phyloP scores from a whole-genome alignment of 1,140 invertebrate species.

The Ectropis grisescens region DNA sequence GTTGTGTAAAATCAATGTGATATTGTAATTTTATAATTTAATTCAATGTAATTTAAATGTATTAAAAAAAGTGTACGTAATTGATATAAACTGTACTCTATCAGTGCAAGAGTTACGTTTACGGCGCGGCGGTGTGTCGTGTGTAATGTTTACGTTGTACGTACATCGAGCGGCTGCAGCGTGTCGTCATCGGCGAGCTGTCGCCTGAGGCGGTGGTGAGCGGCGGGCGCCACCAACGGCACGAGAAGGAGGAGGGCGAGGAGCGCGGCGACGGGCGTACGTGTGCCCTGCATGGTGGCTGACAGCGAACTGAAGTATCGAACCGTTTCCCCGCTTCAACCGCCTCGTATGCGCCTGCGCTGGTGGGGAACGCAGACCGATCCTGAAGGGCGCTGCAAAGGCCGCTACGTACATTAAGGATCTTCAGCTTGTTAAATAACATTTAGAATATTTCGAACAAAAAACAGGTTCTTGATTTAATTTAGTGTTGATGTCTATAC shows the following conservation, averaged over 20 bases:
- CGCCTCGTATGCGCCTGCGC: conserved; percentile 2
- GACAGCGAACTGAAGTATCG: conserved; percentile 9
- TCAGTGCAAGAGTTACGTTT: background rate
- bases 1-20: too few relatives aligned
- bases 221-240: conserved; percentile 13
- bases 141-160: too few relatives aligned
- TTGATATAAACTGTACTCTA: background rate
- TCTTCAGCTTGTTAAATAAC: too few relatives aligned
- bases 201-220: conserved; percentile 19
- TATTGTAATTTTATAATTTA: too few relatives aligned
- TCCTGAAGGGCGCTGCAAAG: conserved; percentile 3
- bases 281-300: conserved; percentile 28
- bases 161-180: conserved; percentile 47
- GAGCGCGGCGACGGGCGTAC: conserved; percentile 18
- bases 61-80: too few relatives aligned
- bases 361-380: conserved; percentile 8
- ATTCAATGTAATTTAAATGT: too few relatives aligned
- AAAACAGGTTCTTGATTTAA: too few relatives aligned
- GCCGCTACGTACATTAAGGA: too few relatives aligned
- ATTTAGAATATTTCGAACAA: too few relatives aligned
- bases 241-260: background rate
- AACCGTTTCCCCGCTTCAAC: too few relatives aligned
- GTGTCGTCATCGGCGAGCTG: conserved; percentile 45
- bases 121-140: background rate
- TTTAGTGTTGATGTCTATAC: too few relatives aligned